Evolutionary conservation across 1,140 invertebrate species (phyloP), one percentile per base, ranked within the genome.

Genomic region (Cecropterus lyciades): DNA sequence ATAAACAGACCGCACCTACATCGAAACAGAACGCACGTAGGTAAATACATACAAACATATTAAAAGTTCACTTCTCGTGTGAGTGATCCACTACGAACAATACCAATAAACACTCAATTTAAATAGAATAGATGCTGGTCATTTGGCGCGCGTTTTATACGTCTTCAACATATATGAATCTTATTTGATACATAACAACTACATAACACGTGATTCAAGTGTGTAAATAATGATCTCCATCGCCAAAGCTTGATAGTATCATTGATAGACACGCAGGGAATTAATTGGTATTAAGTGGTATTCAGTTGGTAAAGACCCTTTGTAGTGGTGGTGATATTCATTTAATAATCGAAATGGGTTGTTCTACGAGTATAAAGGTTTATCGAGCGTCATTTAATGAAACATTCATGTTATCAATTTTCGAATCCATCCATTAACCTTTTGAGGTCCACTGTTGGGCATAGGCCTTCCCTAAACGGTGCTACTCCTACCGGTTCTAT

Each of bases 131-230:
- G n/a, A 53, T 33, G 51, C 51, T 11, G 51, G 33, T 53, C 51
- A 53, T 53, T 53, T 53, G 51, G 51, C 51, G 51, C 51, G 51
- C 30, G 51, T 37, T 53, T 53, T 17, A 53, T 53, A 53, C 13
- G 14, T 52, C n/a, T 33, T 33, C 49, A 33, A 11, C 46, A 51
- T 10, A 52, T 52, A 52, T 27, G 49, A 52, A 52, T 52, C 24
- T 33, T 56, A 40, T 56, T 57, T 57, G 11, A 43, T 57, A n/a
- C n/a, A 57, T 42, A 45, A 27, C 37, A 8, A n/a, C 0, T 37
- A 37, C 11, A 7, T 11, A 37, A 43, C 55, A 57, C 56, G 65
- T 70, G 67, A 51, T 33, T 49, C 13, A 13, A 49, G 24, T 66
- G 57, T 33, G 59, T 40, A 53, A 53, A 53, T 37, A 53, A 33